These are phyloP conservation scores for Zoroaster sp. DNA, from an alignment of 53 echinoderm and acorn worm genomes.

Conservation along the genomic window DNA sequence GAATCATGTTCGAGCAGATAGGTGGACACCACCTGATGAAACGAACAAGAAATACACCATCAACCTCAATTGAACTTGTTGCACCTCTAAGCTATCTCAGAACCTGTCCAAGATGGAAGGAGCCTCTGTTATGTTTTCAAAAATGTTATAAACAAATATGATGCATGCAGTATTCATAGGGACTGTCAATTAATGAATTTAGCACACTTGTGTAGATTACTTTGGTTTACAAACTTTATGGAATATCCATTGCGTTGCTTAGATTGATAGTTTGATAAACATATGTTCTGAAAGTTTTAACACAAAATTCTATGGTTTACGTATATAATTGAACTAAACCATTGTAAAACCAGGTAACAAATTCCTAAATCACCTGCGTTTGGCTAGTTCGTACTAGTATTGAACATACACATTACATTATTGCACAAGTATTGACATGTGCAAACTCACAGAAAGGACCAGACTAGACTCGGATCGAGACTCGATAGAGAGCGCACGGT, in stretches of 20 bases:
- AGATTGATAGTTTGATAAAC: too few species aligned
- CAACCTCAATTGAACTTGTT: slow-evolving; percentile 15
- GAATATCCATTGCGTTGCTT: background rate
- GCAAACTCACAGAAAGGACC: too few species aligned
- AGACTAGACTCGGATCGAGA: too few species aligned
- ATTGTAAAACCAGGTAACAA: too few species aligned
- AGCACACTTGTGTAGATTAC: background rate
- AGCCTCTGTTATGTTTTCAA: slow-evolving; percentile 17
- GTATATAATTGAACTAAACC: too few species aligned
- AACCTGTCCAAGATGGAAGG: slow-evolving; percentile 24
- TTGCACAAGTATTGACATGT: too few species aligned
- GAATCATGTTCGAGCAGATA: background rate
- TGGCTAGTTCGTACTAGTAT: too few species aligned
- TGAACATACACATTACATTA: too few species aligned
- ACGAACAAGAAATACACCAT: background rate
- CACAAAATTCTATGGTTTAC: too few species aligned
- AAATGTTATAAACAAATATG: background rate
- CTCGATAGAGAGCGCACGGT: too few species aligned
- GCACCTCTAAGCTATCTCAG: background rate
- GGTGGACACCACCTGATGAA: slow-evolving; percentile 9
- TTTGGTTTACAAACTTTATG: background rate
- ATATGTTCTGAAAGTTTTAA: too few species aligned
- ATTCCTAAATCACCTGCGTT: too few species aligned
- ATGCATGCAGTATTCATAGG: background rate
- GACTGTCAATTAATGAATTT: background rate